Evolutionary conservation across 37 sponge, comb jelly and placozoan species (phyloP), one percentile per base, ranked within the genome.

Genomic region (Cliona cf. orientalis): DNA sequence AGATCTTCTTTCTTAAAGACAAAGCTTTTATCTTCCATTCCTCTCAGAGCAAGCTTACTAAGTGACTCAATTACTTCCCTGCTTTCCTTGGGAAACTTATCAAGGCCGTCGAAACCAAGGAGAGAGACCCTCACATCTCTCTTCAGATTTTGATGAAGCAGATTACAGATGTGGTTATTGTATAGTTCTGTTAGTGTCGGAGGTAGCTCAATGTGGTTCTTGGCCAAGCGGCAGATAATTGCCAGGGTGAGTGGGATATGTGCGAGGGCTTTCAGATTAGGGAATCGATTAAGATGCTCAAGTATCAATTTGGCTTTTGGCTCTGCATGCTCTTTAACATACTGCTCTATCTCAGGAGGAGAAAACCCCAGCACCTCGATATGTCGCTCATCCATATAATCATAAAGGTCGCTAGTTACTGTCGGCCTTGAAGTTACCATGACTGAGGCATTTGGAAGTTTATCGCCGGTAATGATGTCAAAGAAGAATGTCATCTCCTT

Each of bases 161-260:
- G 36, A 21, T 68, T 42, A 59, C 80, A 80, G 41, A 80, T 58
- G 70, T 69, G 37, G 4, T 49, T 12, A n/a, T 68, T 35, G 42
- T 80, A 80, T 19, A 80, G 66, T 59, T 80, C 43, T 34, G 80
- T 69, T 1, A 80, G 80, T 31, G 80, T 80, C 0, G 40, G 34
- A 36, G 80, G 80, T 5, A 80, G 59, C 14, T 2, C 40, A 39
- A 21, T 12, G 2, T 53, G 34, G 6, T 80, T 49, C n/a, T 39
- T 55, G 19, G 38, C 58, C 21, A 80, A 58, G 28, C n/a, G 2
- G 59, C 80, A 80, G 14, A 80, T 80, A 28, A 80, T 80, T 21
- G 69, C 19, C 3, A 80, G 59, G 9, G 80, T 80, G n/a, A 80
- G 71, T 4, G 80, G 80, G 35, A 80, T 80, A 42, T 80, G 80